Evolutionary conservation across 2,797 vertebrate species (phyloP).

Genomic region (Hafferia zeledoni): DNA sequence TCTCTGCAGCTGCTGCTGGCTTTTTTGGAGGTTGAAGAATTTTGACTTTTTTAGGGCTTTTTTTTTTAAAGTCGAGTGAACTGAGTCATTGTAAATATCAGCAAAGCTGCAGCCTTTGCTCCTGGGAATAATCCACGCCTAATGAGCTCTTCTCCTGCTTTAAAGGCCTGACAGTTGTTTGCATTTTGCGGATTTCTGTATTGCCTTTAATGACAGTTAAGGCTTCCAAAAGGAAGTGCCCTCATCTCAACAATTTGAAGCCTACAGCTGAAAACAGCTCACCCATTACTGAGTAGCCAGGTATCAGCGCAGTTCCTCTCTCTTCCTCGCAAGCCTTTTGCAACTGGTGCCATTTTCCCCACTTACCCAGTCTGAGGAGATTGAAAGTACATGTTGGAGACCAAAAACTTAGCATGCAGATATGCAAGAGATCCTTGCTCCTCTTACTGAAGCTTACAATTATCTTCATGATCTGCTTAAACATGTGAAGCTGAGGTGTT

Average conservation of each 20-base stretch:
- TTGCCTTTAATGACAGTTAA: neutral
- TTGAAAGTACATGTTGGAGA: neutral
- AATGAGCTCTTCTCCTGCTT: neutral
- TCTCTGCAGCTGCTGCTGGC: slow-evolving; percentile 45
- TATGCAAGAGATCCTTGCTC: neutral
- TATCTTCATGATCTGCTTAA: neutral
- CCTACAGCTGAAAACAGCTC: neutral
- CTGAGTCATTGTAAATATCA: slow-evolving; percentile 52
- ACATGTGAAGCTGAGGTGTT: neutral
- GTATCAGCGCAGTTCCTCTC: neutral
- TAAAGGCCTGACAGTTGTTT: neutral
- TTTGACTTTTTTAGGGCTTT: neutral
- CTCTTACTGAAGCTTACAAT: neutral
- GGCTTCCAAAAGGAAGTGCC: neutral
- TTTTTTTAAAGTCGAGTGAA: slow-evolving; percentile 7
- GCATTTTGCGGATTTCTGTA: neutral
- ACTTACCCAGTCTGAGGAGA: neutral
- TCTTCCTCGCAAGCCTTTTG: neutral
- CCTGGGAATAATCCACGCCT: slow-evolving; percentile 19
- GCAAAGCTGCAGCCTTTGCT: slow-evolving; percentile 43
- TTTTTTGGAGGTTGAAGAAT: neutral
- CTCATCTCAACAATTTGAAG: neutral
- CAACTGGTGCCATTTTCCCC: neutral
- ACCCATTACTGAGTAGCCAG: neutral
- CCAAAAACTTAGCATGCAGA: neutral